Evolutionary conservation across 2,113 vertebrate genomes (phyloP), one percentile per base, ranked within the genome.

Genomic region (Gymnorhina tibicen): DNA sequence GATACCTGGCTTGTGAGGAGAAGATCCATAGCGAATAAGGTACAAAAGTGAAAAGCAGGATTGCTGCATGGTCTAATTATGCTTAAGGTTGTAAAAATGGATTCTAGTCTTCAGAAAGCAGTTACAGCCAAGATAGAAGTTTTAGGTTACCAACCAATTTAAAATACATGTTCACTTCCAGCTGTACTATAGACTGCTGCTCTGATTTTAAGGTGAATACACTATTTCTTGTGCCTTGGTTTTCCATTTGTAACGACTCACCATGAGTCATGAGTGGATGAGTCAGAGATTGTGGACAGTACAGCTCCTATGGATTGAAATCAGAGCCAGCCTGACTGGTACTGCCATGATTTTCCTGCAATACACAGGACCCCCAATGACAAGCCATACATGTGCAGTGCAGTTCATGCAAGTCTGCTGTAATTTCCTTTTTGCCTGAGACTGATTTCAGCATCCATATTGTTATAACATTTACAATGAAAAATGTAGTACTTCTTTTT

Each of bases 161-260:
- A 92, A 92, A 90, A 67, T 32, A 83, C 6, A 39, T 17, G 12
- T 67, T 90, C 9, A 13, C 21, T 81, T 59, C 63, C 89, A 74
- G 18, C 52, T 80, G 27, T 77, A 62, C 49, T 46, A 13, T 6
- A 68, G 37, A 13, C n/a, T 62, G 15, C 86, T 91, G 15, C 27
- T 83, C 23, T 92, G 72, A 70, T 93, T 82, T 85, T 56, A 85
- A 78, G 67, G 75, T 76, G 67, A 76, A 90, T 28, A 69, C 20
- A 44, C 37, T 83, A 28, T 50, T 85, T 83, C 67, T 76, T 77
- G 11, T 86, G 90, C 42, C 30, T 94, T 89, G 55, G 17, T 91
- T 94, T 91, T 91, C 59, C 55, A 42, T 85, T 82, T 85, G 52
- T 94, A 96, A 58, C 95, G 94, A 95, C 68, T 95, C 95, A 93